phyloP scores from a whole-genome alignment of 2,888 invertebrate species.

The Eilema caniola region DNA sequence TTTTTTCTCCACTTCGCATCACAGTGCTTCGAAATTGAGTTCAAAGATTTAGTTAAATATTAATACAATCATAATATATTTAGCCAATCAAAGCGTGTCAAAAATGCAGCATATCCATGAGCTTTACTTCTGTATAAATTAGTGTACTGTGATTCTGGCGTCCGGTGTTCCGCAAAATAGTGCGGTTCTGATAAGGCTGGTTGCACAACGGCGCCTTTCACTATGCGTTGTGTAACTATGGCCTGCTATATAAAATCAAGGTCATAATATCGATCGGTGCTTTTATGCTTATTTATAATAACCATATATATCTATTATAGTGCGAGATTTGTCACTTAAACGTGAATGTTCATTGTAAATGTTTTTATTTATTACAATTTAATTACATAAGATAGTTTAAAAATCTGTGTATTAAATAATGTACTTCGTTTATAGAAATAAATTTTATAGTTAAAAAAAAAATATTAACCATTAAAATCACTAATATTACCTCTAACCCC shows the following conservation, averaged over 20 bases:
- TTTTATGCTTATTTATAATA: slow-evolving; percentile 10
- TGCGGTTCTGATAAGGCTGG: slow-evolving; percentile 59
- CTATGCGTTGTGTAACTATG: slow-evolving; percentile 60
- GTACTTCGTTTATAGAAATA: no score
- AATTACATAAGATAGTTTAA: no score
- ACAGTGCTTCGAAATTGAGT: no score
- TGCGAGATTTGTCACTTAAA: background rate
- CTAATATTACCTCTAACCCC: no score
- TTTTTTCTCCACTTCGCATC: no score
- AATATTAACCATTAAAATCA: no score
- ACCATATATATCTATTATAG: background rate
- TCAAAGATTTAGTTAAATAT: no score
- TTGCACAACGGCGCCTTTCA: slow-evolving; percentile 73
- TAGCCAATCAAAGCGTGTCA: no score
- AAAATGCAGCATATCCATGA: background rate
- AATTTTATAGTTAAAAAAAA: no score
- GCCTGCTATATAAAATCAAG: slow-evolving; percentile 58
- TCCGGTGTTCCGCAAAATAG: slow-evolving; percentile 44
- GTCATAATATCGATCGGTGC: slow-evolving; percentile 41
- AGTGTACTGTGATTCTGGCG: slow-evolving; percentile 21
- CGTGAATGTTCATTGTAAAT: slow-evolving; percentile 1
- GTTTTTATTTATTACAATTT: background rate
- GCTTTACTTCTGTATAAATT: slow-evolving; percentile 1
- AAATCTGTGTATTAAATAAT: no score
- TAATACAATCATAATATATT: no score